These are phyloP conservation scores for Arctia plantaginis DNA, from an alignment of 2,888 invertebrate genomes.

Conservation along the genomic window DNA sequence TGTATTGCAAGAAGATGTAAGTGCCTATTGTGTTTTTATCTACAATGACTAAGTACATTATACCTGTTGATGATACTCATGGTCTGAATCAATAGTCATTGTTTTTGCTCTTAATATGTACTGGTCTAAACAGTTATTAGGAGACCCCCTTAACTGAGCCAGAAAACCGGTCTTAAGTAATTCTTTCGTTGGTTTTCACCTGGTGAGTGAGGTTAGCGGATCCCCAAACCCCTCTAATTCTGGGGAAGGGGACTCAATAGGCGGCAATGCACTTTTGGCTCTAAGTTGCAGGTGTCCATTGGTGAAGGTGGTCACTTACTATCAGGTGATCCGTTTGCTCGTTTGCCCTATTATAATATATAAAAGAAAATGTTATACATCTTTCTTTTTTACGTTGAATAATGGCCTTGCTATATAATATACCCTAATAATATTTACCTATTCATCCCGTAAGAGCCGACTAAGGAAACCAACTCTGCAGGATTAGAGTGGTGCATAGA, in stretches of 20 bases:
- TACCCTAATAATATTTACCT: too few relatives aligned
- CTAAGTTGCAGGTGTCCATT: too few relatives aligned
- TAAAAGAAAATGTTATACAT: too few relatives aligned
- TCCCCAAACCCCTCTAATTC: not conserved
- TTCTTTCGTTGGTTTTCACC: not conserved
- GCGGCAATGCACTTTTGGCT: not conserved
- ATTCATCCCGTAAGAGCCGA: too few relatives aligned
- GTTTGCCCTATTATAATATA: too few relatives aligned
- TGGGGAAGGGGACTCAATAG: not conserved
- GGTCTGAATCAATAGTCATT: not conserved
- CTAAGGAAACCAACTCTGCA: too few relatives aligned
- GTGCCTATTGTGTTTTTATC: not conserved
- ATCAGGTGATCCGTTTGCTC: too few relatives aligned
- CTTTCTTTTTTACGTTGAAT: not conserved
- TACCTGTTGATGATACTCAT: not conserved
- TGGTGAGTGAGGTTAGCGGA: too few relatives aligned
- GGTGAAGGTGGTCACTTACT: too few relatives aligned
- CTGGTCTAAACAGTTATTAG: too few relatives aligned
- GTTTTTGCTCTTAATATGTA: not conserved
- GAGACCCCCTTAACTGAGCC: not conserved
- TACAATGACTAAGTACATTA: not conserved
- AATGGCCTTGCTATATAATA: not conserved
- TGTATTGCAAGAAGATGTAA: not conserved
- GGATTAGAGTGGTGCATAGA: too few relatives aligned
- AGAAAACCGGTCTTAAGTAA: not conserved